phyloP scores from a whole-genome alignment of 2,888 invertebrate genomes.

The Chymomyza amoena region DNA sequence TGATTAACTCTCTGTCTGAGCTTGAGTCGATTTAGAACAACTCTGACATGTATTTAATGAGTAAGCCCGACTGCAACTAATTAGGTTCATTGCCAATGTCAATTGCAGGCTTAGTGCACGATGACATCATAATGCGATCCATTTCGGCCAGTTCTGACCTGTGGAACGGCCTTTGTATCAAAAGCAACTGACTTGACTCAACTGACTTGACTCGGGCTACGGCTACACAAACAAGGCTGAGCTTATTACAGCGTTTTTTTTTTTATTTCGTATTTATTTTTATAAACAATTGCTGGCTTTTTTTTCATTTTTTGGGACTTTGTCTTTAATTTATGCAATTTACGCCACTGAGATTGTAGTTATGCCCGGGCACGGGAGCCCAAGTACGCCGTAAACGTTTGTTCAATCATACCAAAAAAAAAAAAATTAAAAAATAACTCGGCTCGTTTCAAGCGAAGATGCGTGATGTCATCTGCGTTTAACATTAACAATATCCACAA shows the following conservation, averaged over 20 bases:
- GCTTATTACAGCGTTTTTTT: constrained; percentile 24
- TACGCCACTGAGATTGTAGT: constrained; percentile 14
- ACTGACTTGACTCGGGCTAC: not conserved
- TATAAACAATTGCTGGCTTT: constrained; percentile 30
- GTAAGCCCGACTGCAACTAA: constrained; percentile 44
- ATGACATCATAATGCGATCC: constrained; percentile 51
- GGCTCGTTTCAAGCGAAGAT: constrained; percentile 40
- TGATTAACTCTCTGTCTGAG: constrained; percentile 8
- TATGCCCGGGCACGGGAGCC: constrained; percentile 20
- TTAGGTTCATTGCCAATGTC: constrained; percentile 71
- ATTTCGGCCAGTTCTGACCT: not conserved
- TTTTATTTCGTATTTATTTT: not conserved
- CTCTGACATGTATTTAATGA: constrained; percentile 38
- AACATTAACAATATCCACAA: not conserved
- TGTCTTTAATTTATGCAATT: constrained; percentile 54
- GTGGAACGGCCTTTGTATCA: not conserved
- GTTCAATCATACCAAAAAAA: constrained; percentile 22
- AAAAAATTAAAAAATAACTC: constrained; percentile 23
- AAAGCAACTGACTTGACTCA: not conserved
- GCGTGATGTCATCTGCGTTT: constrained; percentile 60
- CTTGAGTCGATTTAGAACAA: constrained; percentile 46
- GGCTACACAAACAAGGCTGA: not conserved
- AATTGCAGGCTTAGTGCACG: constrained; percentile 48
- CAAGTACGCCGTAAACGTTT: constrained; percentile 15
- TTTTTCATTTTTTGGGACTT: not conserved